phyloP scores from a whole-genome alignment of 2,113 vertebrate genomes.

The zebrafish (Danio rerio) region GRCz12tu NC_133192.1:59007501-59008000 shows the following conservation, averaged over 20 bases:
- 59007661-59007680: slow-evolving; percentile 76
- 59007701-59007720: slow-evolving; percentile 75
- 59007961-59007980: slow-evolving; percentile 31
- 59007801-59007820: slow-evolving; percentile 67
- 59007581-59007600: slow-evolving; percentile 83
- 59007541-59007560: slow-evolving; percentile 85
- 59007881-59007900: slow-evolving; percentile 60
- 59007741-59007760: slow-evolving; percentile 57
- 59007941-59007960: slow-evolving; percentile 11
- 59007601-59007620: slow-evolving; percentile 89
- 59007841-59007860: slow-evolving; percentile 68
- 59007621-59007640: slow-evolving; percentile 83
- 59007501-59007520: slow-evolving; percentile 78
- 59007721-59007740: slow-evolving; percentile 64
- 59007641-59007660: slow-evolving; percentile 80
- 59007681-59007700: slow-evolving; percentile 67
- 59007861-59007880: slow-evolving; percentile 73
- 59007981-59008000: slow-evolving; percentile 19
- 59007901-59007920: slow-evolving; percentile 63
- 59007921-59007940: slow-evolving; percentile 61
- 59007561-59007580: slow-evolving; percentile 84
- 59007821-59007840: slow-evolving; percentile 51
- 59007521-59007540: slow-evolving; percentile 90
- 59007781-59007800: slow-evolving; percentile 68
- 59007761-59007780: slow-evolving; percentile 68